A percentile compares a stretch with the other conserved stretches of the same genome.
Conservation (phyloP, 2,888 invertebrate species). For the Tromatobia lineatoria region DNA sequence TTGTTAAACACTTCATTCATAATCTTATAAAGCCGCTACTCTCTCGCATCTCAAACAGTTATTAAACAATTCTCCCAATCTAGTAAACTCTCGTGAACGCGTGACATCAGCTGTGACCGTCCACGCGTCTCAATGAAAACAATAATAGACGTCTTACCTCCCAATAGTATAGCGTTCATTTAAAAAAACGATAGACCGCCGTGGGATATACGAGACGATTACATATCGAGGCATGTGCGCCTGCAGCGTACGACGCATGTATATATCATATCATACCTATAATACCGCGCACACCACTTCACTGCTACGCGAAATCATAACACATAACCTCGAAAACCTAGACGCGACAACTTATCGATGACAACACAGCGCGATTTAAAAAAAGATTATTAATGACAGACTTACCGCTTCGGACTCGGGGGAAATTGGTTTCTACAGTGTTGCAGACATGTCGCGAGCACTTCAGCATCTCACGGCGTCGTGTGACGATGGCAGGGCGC, state of each 20-base stretch:
- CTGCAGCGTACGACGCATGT: slow-evolving; percentile 20
- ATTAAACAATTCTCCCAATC: neutral
- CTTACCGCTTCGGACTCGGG: slow-evolving; percentile 77
- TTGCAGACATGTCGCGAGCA: slow-evolving; percentile 78
- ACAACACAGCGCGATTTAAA: neutral
- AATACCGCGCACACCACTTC: neutral
- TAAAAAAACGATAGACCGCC: neutral
- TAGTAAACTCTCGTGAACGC: neutral
- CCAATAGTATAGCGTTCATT: neutral
- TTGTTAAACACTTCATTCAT: neutral
- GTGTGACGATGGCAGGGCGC: slow-evolving; percentile 64
- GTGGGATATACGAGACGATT: neutral
- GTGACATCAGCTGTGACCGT: neutral
- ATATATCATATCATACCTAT: too few species aligned
- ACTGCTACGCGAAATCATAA: slow-evolving; percentile 9
- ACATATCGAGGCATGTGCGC: slow-evolving; percentile 6
- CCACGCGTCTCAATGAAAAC: slow-evolving; percentile 12
- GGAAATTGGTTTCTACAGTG: slow-evolving; percentile 77
- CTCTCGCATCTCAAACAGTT: neutral
- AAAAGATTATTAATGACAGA: slow-evolving; percentile 21
- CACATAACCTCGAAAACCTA: slow-evolving; percentile 48
- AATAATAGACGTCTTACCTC: neutral
- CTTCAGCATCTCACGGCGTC: slow-evolving; percentile 82
- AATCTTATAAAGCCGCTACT: neutral
- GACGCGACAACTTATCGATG: neutral